Conservation (phyloP, 2,113 vertebrate genomes). For the Cynoglossus semilaevis region DNA sequence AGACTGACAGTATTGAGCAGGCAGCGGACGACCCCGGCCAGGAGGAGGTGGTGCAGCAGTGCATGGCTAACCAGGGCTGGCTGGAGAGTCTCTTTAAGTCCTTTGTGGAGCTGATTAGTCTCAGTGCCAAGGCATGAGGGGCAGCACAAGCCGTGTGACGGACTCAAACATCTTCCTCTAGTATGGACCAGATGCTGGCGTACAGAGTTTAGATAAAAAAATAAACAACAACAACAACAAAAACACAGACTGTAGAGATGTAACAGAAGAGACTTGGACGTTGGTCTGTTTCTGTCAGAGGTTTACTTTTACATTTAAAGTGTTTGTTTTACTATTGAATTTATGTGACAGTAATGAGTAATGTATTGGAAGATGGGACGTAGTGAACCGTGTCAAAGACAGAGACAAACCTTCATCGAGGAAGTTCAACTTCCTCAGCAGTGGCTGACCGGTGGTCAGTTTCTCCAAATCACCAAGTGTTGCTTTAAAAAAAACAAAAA, state of each 20-base stretch:
- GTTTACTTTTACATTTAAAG: conserved; percentile 14
- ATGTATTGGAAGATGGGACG: conserved; percentile 1
- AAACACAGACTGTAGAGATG: neutral
- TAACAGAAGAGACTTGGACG: too few species aligned
- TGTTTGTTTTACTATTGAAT: conserved; percentile 29
- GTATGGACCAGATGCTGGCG: neutral
- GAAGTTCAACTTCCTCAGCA: too few species aligned
- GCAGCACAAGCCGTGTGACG: neutral
- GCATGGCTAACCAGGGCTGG: conserved; percentile 90
- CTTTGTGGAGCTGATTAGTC: conserved; percentile 85
- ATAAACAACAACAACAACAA: neutral
- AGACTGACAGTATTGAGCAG: conserved; percentile 87
- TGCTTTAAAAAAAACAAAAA: too few species aligned
- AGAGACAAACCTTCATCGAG: conserved; percentile 14
- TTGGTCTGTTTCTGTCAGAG: conserved; percentile 10
- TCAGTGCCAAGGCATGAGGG: conserved; percentile 67
- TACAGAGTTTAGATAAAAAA: conserved; percentile 8
- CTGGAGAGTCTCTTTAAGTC: conserved; percentile 86
- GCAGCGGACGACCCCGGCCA: conserved; percentile 86
- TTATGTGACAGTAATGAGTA: conserved; percentile 29
- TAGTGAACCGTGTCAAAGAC: conserved; percentile 7
- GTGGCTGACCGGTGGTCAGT: too few species aligned
- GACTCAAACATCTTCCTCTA: neutral
- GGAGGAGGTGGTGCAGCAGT: conserved; percentile 93
- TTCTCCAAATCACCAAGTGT: too few species aligned